Conservation (phyloP, 2,113 vertebrate genomes). For the Panthera uncia region DNA sequence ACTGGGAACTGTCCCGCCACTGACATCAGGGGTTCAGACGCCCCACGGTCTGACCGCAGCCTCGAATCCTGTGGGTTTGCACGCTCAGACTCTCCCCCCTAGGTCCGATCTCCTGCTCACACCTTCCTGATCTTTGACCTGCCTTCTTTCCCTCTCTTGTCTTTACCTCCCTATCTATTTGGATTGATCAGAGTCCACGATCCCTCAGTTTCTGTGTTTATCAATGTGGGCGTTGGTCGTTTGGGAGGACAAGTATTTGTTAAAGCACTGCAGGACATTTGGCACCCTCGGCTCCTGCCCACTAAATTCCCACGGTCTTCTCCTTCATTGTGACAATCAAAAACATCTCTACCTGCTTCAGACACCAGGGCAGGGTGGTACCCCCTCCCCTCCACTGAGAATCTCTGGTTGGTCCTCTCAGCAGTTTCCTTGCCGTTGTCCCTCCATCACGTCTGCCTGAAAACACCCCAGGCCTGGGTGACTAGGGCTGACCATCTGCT, state of each 20-base stretch:
- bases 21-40: not conserved
- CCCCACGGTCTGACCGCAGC: not conserved
- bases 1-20: not conserved
- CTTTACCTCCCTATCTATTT: not conserved
- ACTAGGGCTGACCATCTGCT: not conserved
- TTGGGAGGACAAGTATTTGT: not conserved
- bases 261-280: not conserved
- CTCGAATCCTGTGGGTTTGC: not conserved
- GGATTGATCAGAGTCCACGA: not conserved
- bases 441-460: not conserved
- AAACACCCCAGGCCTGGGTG: not conserved
- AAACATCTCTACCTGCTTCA: not conserved
- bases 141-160: not conserved
- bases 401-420: not conserved
- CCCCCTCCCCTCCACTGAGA: fast-evolving
- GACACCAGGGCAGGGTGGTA: not conserved
- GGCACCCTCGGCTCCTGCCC: not conserved
- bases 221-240: not conserved
- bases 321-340: not conserved
- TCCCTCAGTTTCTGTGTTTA: not conserved
- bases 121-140: not conserved
- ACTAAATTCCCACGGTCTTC: not conserved
- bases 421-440: not conserved
- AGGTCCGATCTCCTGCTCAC: too few species aligned
- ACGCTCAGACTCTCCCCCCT: not conserved